Base-by-base conservation (phyloP, 2,113 vertebrate genomes). In the Rhynchopsitta pachyrhyncha region DNA sequence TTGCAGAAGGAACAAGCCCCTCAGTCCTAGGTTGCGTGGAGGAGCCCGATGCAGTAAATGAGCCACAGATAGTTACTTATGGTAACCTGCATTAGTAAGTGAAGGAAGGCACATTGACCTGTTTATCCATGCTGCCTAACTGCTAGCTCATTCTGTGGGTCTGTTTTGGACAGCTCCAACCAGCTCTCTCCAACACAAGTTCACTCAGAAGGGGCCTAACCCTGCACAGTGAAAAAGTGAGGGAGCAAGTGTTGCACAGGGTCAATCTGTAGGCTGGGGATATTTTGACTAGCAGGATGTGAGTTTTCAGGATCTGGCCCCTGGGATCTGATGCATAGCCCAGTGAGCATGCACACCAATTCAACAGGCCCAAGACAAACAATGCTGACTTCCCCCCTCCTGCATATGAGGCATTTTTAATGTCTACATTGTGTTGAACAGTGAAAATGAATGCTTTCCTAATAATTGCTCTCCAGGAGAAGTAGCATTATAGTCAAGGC, bases 381-480 rank as follows among this genome's bases (percentile, higher is more conserved):
- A 57, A 29, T 55, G 27, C 35, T 78, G 67, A 9, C 41, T 73
- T 24, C 37, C 35, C 52, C 44, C 28, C 37, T 39, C 19, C 79
- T 53, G 71, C 69, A 52, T 88, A 73, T 1, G 1, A 60, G 70
- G 46, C 12, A 4, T 67, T 64, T 89, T 78, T 81, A 86, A 82
- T 68, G 71, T 57, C 55, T 92, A 33, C 57, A 39, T 81, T 88
- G 64, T 86, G 59, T 35, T 94, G 25, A 86, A 44, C 39, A 52
- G 68, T 28, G 57, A 91, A 86, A 96, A 88, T 28, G 17, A 93
- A 83, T 17, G 13, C 28, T 85, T 82, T 71, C 74, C 80, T 76
- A 55, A 19, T 92, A 96, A 92, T 64, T 85, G 93, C 24, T 91
- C 77, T 84, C 69, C 27, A 86, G 83, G 92, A 96, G 86, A 68